Percentiles rank a stretch among this genome's conserved stretches.
Evolutionary conservation across 1,140 invertebrate species (phyloP).

Genomic region (Ceratosolen solmsi): DNA sequence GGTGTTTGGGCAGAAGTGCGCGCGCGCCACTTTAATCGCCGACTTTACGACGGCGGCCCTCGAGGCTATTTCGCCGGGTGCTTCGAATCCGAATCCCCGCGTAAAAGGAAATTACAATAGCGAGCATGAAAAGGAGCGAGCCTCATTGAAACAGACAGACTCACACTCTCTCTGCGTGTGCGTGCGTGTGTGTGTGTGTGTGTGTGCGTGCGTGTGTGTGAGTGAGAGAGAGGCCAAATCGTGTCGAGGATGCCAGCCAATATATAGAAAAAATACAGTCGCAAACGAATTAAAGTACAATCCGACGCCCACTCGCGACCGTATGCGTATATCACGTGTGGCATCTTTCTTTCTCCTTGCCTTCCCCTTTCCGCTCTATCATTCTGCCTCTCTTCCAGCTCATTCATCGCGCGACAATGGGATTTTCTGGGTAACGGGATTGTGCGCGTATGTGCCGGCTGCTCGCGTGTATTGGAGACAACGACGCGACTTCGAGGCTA

Average conservation of each 20-base stretch:
- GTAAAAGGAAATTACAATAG: no score
- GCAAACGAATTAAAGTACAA: conserved; percentile 30
- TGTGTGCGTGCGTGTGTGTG: neutral
- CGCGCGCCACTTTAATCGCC: no score
- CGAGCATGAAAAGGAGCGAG: no score
- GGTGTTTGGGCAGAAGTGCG: no score
- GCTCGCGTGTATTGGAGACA: neutral
- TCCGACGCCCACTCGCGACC: conserved; percentile 9
- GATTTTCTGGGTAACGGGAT: neutral
- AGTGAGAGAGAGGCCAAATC: neutral
- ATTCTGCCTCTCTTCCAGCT: neutral
- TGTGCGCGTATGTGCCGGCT: neutral
- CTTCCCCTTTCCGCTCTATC: neutral
- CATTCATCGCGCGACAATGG: conserved; percentile 35
- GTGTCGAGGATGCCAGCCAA: no score
- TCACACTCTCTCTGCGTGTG: no score
- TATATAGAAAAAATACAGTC: neutral
- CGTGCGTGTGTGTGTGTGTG: no score
- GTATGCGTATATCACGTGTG: neutral
- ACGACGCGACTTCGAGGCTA: no score
- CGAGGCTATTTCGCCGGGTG: no score
- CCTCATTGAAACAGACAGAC: no score
- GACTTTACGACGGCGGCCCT: no score
- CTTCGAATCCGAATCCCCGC: no score
- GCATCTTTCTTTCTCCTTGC: neutral